These are phyloP conservation scores for Dinocampus coccinellae DNA, from an alignment of 2,888 invertebrate species.

Conservation along the genomic window DNA sequence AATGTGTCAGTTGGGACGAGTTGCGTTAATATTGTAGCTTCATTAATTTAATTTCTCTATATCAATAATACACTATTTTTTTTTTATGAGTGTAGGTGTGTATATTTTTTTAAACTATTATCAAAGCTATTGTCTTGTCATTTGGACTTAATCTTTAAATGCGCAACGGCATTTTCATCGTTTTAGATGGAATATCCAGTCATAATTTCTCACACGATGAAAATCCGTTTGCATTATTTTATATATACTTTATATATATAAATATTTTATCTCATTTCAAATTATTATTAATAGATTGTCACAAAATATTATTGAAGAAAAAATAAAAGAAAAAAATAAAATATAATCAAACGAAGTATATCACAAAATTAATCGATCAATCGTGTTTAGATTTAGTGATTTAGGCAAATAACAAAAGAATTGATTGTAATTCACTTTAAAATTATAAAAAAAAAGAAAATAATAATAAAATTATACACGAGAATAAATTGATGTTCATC, in stretches of 20 bases:
- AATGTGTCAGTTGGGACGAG: conserved; percentile 52
- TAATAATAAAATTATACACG: conserved; percentile 34
- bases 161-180: conserved; percentile 30
- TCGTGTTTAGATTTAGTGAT: conserved; percentile 28
- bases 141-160: conserved; percentile 11
- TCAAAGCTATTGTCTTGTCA: conserved; percentile 1
- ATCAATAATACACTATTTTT: conserved; percentile 7
- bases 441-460: conserved; percentile 34
- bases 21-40: conserved; percentile 37
- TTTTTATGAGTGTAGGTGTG: conserved; percentile 12
- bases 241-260: conserved; percentile 14
- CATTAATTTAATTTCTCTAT: neutral
- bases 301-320: conserved; percentile 1
- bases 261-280: neutral
- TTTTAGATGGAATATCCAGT: conserved; percentile 24
- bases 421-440: conserved; percentile 41
- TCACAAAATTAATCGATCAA: conserved; percentile 13
- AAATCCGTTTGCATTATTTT: conserved; percentile 27
- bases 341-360: neutral
- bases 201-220: conserved; percentile 26
- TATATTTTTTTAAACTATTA: conserved; percentile 24
- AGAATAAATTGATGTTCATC: conserved; percentile 47
- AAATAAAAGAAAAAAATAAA: neutral
- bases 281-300: neutral
- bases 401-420: conserved; percentile 20